Conservation (phyloP, 1,140 invertebrate species). For the Piezodorus guildinii region DNA sequence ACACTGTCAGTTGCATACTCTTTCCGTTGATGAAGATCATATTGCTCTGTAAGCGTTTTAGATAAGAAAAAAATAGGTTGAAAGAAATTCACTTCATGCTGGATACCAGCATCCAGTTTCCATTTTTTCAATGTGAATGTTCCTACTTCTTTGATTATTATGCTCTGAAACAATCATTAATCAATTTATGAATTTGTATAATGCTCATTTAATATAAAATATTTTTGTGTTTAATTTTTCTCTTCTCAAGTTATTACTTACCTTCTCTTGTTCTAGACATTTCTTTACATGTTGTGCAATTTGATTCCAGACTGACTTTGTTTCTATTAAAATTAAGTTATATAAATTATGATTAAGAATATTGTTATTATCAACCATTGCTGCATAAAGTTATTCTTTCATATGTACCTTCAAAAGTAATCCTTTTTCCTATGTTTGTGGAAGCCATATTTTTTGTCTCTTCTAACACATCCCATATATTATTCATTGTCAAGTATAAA, state of each 20-base stretch:
- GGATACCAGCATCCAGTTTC: background rate
- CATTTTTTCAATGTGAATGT: background rate
- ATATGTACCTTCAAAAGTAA: background rate
- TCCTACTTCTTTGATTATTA: background rate
- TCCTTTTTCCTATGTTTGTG: background rate
- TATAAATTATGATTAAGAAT: too few relatives aligned
- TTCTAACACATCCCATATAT: background rate
- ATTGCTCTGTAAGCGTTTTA: background rate
- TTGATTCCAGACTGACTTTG: too few relatives aligned
- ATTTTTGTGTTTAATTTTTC: too few relatives aligned
- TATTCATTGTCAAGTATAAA: background rate
- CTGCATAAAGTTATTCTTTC: too few relatives aligned
- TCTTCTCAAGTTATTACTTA: too few relatives aligned
- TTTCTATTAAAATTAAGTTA: too few relatives aligned
- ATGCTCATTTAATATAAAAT: too few relatives aligned
- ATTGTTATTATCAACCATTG: too few relatives aligned
- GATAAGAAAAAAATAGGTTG: background rate
- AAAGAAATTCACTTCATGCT: background rate
- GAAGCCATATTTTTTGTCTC: background rate
- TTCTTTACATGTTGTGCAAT: too few relatives aligned
- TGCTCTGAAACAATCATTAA: background rate
- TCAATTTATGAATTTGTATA: too few relatives aligned
- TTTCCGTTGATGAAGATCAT: conserved; percentile 1
- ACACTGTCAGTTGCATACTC: background rate
- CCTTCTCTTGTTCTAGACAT: too few relatives aligned